phyloP scores from a whole-genome alignment of 2,797 vertebrate species.

The Rhinatrema bivittatum region DNA sequence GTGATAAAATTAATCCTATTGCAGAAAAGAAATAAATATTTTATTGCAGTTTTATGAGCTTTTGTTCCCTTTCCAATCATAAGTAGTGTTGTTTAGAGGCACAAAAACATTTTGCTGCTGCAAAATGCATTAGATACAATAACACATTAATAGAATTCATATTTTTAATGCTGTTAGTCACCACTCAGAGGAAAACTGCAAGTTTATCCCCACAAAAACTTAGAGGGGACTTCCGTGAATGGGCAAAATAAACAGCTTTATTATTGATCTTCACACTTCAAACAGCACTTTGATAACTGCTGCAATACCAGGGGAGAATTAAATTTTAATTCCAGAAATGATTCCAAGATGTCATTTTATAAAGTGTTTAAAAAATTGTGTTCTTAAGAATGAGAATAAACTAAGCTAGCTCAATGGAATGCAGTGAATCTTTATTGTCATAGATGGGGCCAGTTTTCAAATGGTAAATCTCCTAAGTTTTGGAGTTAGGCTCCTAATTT shows the following conservation, averaged over 20 bases:
- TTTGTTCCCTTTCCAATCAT: slow-evolving; percentile 46
- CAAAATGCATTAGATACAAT: slow-evolving; percentile 46
- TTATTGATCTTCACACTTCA: neutral
- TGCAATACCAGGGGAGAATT: too few relatives aligned
- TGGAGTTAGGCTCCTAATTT: too few relatives aligned
- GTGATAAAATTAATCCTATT: slow-evolving; percentile 64
- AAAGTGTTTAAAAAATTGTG: too few relatives aligned
- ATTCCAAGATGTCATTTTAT: too few relatives aligned
- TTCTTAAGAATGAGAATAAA: too few relatives aligned
- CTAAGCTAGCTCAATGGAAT: too few relatives aligned
- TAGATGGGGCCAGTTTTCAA: too few relatives aligned
- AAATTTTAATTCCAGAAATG: too few relatives aligned
- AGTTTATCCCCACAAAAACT: slow-evolving; percentile 12
- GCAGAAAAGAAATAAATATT: slow-evolving; percentile 64
- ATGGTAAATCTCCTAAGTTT: too few relatives aligned
- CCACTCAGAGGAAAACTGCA: slow-evolving; percentile 21
- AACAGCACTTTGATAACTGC: slow-evolving; percentile 1
- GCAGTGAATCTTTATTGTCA: too few relatives aligned
- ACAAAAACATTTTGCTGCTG: slow-evolving; percentile 35
- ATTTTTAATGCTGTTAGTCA: slow-evolving; percentile 28
- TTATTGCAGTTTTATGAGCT: slow-evolving; percentile 63
- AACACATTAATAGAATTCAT: slow-evolving; percentile 33
- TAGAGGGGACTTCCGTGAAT: slow-evolving; percentile 1
- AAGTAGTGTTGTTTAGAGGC: slow-evolving; percentile 48
- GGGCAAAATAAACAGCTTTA: neutral